phyloP scores from a whole-genome alignment of 1,140 invertebrate species.

The Panonychus citri region DNA sequence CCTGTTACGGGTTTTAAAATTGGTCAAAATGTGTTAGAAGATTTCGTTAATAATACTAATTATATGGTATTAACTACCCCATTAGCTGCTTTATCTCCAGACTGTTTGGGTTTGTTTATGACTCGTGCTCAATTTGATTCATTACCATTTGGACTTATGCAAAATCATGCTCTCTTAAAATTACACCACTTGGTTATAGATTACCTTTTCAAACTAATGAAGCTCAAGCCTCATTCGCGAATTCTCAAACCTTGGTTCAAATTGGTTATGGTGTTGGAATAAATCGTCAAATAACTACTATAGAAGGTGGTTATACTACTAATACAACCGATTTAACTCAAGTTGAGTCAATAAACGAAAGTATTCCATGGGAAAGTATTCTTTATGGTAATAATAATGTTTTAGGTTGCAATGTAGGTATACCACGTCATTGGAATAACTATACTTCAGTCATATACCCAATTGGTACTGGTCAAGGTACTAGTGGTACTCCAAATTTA shows the following conservation, averaged over 20 bases:
- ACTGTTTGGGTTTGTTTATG: background rate
- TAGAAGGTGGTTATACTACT: background rate
- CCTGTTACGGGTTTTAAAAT: background rate
- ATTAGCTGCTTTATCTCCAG: background rate
- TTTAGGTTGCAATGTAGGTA: background rate
- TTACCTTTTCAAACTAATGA: background rate
- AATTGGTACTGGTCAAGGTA: background rate
- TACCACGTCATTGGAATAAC: background rate
- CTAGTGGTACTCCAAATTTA: background rate
- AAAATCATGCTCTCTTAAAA: background rate
- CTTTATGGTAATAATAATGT: background rate
- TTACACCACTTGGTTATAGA: background rate
- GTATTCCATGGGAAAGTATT: background rate
- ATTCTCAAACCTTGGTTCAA: background rate
- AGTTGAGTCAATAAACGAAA: background rate
- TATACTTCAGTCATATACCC: background rate
- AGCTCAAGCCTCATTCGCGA: background rate
- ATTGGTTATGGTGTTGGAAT: background rate
- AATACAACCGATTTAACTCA: background rate
- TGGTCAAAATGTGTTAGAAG: background rate
- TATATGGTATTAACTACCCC: background rate
- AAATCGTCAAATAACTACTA: background rate
- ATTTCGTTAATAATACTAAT: background rate
- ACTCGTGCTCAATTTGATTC: background rate
- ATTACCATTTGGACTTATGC: background rate